Evolutionary conservation across 2,797 vertebrate genomes (phyloP), one percentile per base, ranked within the genome.

Genomic region (Urophycis tenuis): DNA sequence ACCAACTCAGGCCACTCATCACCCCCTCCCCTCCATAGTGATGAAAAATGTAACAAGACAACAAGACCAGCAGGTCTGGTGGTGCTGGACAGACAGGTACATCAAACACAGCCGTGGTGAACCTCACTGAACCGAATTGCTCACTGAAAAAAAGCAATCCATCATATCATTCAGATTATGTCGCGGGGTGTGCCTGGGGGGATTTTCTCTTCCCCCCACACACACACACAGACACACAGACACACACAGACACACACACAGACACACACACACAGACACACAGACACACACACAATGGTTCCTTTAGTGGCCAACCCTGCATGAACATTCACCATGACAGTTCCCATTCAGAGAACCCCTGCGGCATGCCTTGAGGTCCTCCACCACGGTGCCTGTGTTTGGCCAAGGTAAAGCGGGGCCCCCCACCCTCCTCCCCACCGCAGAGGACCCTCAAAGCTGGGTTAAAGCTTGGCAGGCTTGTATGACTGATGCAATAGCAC

Each of bases 241-340:
- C n/a, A n/a, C n/a, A n/a, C 45, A 3, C 45, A 49, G 15, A 17
- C 45, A 45, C 41, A 17, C 11, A 31, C 31, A 33, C 4, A 86
- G n/a, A 4, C 5, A 1, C 30, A 19, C 70, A 71, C 32, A 22
- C 17, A 34, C 32, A 70, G 8, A n/a, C n/a, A n/a, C 45, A 3
- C 45, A 49, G 15, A 17, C 45, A 45, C 41, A 17, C 11, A 31
- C 31, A 33, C 4, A 86, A 80, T 74, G 78, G 82, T 0, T 81
- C 87, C 84, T 88, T 86, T 86, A 84, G 82, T 81, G 80, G 81
- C 77, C 85, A 90, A 80, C 85, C 75, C 87, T 82, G 90, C 91
- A 91, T 91, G 89, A 92, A 91, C 85, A 89, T 90, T 87, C 83
- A 86, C 84, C 74, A 73, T 91, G 90, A 92, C 92, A 92, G 91